These are phyloP conservation scores for Chinchilla lanigera DNA, from an alignment of 2,113 vertebrate species.

Conservation along the genomic window DNA sequence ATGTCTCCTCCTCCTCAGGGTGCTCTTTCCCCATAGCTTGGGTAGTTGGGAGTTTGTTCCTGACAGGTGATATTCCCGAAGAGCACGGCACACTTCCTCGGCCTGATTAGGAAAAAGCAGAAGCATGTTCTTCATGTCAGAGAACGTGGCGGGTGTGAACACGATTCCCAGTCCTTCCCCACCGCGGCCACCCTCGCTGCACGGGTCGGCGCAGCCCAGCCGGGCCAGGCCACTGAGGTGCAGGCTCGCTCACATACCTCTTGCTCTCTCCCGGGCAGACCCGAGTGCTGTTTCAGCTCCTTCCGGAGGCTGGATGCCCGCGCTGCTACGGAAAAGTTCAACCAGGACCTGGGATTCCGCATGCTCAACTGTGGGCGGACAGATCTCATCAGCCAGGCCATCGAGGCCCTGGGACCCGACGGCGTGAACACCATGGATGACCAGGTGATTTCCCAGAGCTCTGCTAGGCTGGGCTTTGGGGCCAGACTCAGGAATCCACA, in stretches of 20 bases:
- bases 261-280: conserved; percentile 85
- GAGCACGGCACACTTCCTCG: neutral
- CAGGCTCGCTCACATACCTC: neutral
- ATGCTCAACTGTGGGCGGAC: conserved; percentile 99
- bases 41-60: neutral
- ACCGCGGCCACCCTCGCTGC: neutral
- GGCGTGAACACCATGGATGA: conserved; percentile 99
- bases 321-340: conserved; percentile 96
- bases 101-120: neutral
- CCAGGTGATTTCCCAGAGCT: conserved; percentile 88
- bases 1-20: rapidly evolving
- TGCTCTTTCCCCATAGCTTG: rapidly evolving
- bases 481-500: neutral
- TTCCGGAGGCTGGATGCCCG: conserved; percentile 96
- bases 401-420: conserved; percentile 92
- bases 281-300: conserved; percentile 97
- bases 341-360: conserved; percentile 96
- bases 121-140: neutral
- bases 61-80: neutral
- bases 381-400: conserved; percentile 96
- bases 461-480: rapidly evolving
- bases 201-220: rapidly evolving
- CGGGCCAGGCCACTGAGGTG: rapidly evolving
- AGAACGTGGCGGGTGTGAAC: neutral
- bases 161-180: neutral